Evolutionary conservation across 2,113 vertebrate genomes (phyloP), one percentile per base, ranked within the genome.

Genomic region (Chrysemys picta): DNA sequence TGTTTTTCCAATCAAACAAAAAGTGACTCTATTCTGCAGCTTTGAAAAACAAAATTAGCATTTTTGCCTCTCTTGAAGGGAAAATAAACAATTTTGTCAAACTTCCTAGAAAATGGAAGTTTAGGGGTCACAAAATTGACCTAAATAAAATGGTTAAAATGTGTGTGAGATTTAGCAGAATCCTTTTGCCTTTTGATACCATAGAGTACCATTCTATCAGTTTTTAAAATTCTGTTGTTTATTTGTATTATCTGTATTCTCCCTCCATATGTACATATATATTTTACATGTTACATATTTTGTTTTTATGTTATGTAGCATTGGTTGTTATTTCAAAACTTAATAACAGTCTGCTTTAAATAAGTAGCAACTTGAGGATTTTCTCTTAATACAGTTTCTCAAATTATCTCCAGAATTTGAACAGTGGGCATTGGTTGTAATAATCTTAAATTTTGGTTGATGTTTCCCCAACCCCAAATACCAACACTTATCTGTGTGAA

Each of bases 331-430:
- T 79, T 95, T 88, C 72, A 86, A 25, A 94, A 80, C 93, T 80
- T 93, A 19, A 50, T 92, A 78, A 53, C 19, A 82, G 56, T 13
- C 35, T 82, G 54, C 85, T 83, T 80, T 82, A 72, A 97, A 90
- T 5, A 86, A 94, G 88, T 72, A 88, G 38, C 56, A 87, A 52
- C 47, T 45, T 83, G 49, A 87, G 65, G 21, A 13, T 4, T 90
- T 91, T 47, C 69, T 89, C n/a, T 89, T 79, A 49, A 2, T 85
- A 6, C 24, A 87, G n/a, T 89, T 95, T 91, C 47, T 93, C 21
- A 80, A 84, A 82, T 62, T 72, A 75, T 89, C 94, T 79, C 59
- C 47, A 35, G 8, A 42, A 19, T 81, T 95, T 57, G 52, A 93
- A 94, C 24, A 19, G 65, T 84, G 0, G 52, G 11, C 45, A 47